phyloP scores from a whole-genome alignment of 2,797 vertebrate genomes.

The Anableps anableps region DNA sequence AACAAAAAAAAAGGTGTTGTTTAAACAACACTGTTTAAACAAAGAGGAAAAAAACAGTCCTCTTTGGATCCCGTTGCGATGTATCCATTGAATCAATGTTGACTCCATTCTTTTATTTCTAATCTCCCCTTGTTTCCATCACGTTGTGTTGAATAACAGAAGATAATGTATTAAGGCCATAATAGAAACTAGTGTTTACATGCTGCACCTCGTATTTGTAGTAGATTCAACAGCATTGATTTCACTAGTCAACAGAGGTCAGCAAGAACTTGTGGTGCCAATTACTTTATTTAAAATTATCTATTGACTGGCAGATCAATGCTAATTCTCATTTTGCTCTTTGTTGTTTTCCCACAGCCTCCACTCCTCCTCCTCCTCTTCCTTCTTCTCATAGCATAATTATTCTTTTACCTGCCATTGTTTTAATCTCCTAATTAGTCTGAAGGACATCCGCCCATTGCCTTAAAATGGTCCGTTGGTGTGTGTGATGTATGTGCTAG shows the following conservation, averaged over 20 bases:
- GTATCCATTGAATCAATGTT: conserved; percentile 70
- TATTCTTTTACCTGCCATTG: conserved; percentile 90
- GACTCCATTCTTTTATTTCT: conserved; percentile 52
- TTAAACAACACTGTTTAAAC: conserved; percentile 25
- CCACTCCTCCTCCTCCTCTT: conserved; percentile 48
- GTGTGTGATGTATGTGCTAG: conserved; percentile 52
- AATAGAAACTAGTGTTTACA: conserved; percentile 99
- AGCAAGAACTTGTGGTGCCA: conserved; percentile 93
- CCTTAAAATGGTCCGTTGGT: conserved; percentile 67
- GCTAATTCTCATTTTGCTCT: conserved; percentile 92
- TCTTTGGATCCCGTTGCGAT: conserved; percentile 61
- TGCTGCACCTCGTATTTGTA: conserved; percentile 91
- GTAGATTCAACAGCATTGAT: conserved; percentile 99
- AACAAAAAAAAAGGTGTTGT: too few relatives aligned
- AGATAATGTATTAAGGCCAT: conserved; percentile 86
- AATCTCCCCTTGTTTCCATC: conserved; percentile 70
- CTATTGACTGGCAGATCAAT: conserved; percentile 97
- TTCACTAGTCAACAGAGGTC: conserved; percentile 98
- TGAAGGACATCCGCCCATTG: conserved; percentile 90
- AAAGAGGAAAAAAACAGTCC: conserved; percentile 54
- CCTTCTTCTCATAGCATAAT: conserved; percentile 74
- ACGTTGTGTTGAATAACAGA: conserved; percentile 83
- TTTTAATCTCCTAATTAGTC: conserved; percentile 95
- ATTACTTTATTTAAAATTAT: conserved; percentile 99
- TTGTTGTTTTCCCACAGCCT: conserved; percentile 76